Evolutionary conservation across 2,797 vertebrate genomes (phyloP).

Genomic region (Thunnus albacares): DNA sequence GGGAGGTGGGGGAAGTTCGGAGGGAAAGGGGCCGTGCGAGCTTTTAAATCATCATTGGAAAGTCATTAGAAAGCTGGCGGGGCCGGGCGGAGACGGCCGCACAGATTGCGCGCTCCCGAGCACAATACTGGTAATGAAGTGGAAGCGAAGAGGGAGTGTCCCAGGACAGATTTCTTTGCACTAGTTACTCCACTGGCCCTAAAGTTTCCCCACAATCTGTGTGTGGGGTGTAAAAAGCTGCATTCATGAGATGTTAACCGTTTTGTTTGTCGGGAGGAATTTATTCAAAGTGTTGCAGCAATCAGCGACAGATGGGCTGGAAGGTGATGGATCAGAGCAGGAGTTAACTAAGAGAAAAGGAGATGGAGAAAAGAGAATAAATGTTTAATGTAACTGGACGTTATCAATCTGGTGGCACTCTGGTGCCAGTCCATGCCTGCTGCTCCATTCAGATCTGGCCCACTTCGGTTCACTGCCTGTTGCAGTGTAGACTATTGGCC

Average conservation of each 20-base stretch:
- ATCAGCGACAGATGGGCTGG: constrained; percentile 91
- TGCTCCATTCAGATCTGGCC: constrained; percentile 45
- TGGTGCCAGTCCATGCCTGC: constrained; percentile 64
- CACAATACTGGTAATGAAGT: constrained; percentile 86
- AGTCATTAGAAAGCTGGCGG: constrained; percentile 90
- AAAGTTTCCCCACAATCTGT: constrained; percentile 83
- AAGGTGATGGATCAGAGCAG: constrained; percentile 80
- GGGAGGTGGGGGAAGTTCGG: constrained; percentile 54
- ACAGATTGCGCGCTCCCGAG: constrained; percentile 87
- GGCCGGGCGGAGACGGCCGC: constrained; percentile 80
- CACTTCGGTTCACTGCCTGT: constrained; percentile 22
- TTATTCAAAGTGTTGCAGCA: constrained; percentile 87
- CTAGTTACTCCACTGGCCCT: constrained; percentile 75
- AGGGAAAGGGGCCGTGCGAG: constrained; percentile 51
- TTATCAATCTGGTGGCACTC: constrained; percentile 73
- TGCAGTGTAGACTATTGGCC: neutral
- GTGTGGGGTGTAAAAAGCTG: constrained; percentile 83
- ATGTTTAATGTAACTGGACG: constrained; percentile 70
- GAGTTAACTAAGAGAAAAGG: constrained; percentile 75
- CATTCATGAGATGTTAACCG: constrained; percentile 94
- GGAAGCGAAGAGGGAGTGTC: constrained; percentile 84
- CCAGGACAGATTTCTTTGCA: constrained; percentile 80
- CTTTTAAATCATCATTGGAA: constrained; percentile 89
- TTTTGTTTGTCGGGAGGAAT: constrained; percentile 85
- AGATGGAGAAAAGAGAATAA: constrained; percentile 37